phyloP scores from a whole-genome alignment of 2,797 vertebrate species.

The Dendrocincla tyrannina region DNA sequence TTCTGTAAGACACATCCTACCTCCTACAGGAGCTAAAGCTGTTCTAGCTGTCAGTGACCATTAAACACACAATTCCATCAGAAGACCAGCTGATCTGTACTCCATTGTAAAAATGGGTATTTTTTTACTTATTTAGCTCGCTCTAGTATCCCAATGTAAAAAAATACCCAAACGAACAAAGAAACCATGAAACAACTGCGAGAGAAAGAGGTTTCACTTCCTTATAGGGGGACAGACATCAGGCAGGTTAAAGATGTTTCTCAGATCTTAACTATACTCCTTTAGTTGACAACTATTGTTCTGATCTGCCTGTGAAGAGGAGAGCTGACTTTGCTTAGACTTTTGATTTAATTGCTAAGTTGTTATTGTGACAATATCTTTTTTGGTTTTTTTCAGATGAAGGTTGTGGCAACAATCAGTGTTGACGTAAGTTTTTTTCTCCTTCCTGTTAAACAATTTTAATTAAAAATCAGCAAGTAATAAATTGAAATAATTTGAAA shows the following conservation, averaged over 20 bases:
- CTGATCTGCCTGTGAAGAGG: not conserved
- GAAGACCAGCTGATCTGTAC: not conserved
- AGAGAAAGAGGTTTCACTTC: not conserved
- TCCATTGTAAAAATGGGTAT: not conserved
- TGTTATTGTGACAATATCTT: not conserved
- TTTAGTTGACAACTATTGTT: not conserved
- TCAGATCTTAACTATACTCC: not conserved
- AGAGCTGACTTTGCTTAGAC: not conserved
- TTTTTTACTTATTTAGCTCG: not conserved
- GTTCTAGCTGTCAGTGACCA: not conserved
- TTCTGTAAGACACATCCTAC: not conserved
- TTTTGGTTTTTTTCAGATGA: conserved; percentile 64
- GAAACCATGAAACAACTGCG: not conserved
- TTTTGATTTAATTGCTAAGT: not conserved
- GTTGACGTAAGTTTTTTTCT: conserved; percentile 66
- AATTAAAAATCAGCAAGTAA: not conserved
- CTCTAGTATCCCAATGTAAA: not conserved
- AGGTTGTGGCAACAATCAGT: conserved; percentile 48
- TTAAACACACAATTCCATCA: not conserved
- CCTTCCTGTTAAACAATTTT: not conserved
- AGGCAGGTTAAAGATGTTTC: not conserved
- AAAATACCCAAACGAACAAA: not conserved
- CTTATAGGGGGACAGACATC: not conserved
- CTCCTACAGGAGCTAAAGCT: not conserved
- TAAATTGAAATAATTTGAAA: not conserved